Evolutionary conservation across 2,113 vertebrate genomes (phyloP), one percentile per base, ranked within the genome.

Genomic region (Silurus meridionalis): DNA sequence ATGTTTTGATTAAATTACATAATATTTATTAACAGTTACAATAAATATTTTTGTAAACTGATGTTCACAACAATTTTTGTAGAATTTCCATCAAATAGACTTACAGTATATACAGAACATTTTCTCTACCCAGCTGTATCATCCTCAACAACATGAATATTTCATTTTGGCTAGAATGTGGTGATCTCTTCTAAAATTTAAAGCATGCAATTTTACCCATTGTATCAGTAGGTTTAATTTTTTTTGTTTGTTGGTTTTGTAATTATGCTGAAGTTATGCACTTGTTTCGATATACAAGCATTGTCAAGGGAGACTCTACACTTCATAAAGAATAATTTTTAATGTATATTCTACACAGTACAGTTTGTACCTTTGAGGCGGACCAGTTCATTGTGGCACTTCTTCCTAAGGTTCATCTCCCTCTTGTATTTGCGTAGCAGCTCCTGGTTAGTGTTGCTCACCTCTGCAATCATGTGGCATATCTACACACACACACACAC

Each of bases 391-490:
- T 99, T 97, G 95, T 99, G 98, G 85, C 97, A 98, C 82, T 98
- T 99, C 94, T 99, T 99, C 88, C 98, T 96, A 90, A 99, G 96
- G 92, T 97, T 97, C 94, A 99, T 96, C 91, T 99, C 98, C 50
- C 96, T 90, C 82, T 97, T 97, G 93, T 99, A 99, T 91, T 98
- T 99, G 48, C 95, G 93, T 91, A 99, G 94, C 69, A 99, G 96
- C 90, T 98, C 97, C 91, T 94, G 95, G 92, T 98, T 99, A 85
- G 95, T 94, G 90, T 69, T 93, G 93, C 96, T 96, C 71, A 98
- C 97, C 80, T 98, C 96, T 60, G 96, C 94, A 1, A 99, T 97
- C 92, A 96, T 97, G 91, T 97, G 96, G 85, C 96, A 94, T 17
- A 99, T 98, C 97, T 99, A 81, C 15, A 74, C 13, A 81, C 63